Conservation (phyloP, 2,888 invertebrate genomes). For the Melieria picta region DNA sequence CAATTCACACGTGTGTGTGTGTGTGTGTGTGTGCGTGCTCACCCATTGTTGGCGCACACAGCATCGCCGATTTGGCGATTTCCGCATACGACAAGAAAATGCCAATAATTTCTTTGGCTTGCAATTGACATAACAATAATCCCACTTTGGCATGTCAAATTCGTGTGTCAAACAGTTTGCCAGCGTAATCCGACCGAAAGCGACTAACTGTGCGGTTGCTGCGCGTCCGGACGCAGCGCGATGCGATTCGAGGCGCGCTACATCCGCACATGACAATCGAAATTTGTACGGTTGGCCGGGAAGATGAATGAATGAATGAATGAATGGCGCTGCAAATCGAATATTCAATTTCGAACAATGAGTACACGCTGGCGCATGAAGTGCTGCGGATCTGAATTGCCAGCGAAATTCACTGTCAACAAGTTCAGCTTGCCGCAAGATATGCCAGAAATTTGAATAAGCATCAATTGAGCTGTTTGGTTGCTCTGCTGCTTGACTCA, state of each 20-base stretch:
- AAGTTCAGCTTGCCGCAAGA: constrained; percentile 5
- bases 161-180: constrained; percentile 20
- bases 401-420: constrained; percentile 30
- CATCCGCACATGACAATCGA: too few species aligned
- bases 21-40: too few species aligned
- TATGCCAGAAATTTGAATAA: background rate
- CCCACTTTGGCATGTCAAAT: constrained; percentile 33
- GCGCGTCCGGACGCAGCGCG: background rate
- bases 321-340: too few species aligned
- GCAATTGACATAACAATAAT: constrained; percentile 43
- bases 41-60: too few species aligned
- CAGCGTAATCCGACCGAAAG: background rate
- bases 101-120: constrained; percentile 37
- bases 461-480: background rate
- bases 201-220: background rate
- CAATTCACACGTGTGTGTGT: too few species aligned
- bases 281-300: too few species aligned
- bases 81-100: constrained; percentile 14
- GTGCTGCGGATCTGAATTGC: constrained; percentile 20
- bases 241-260: background rate
- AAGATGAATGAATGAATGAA: too few species aligned
- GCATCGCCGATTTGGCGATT: too few species aligned
- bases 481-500: too few species aligned
- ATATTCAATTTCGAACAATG: too few species aligned
- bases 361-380: constrained; percentile 12